Percentiles rank a stretch among this genome's conserved stretches.
Evolutionary conservation across 2,113 vertebrate genomes (phyloP).

Genomic region (Xiphophorus hellerii): DNA sequence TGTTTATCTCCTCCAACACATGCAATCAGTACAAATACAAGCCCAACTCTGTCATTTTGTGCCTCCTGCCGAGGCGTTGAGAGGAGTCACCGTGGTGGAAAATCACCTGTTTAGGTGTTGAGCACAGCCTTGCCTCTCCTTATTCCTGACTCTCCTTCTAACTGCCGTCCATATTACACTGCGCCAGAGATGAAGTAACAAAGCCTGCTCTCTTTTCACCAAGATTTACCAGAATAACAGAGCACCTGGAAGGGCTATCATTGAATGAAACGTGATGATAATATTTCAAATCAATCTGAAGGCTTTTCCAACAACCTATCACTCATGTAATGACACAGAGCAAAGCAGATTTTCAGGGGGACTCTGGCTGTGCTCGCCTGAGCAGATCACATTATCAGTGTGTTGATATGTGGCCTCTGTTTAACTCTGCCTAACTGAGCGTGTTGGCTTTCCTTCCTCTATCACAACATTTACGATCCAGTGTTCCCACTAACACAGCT

Average conservation of each 20-base stretch:
- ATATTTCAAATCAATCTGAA: constrained; percentile 64
- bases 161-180: constrained; percentile 67
- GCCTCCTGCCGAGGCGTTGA: constrained; percentile 73
- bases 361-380: constrained; percentile 45
- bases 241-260: constrained; percentile 64
- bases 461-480: constrained; percentile 12
- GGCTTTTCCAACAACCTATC: constrained; percentile 52
- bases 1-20: constrained; percentile 78
- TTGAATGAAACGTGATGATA: constrained; percentile 65
- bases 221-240: constrained; percentile 67
- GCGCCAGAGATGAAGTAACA: constrained; percentile 46
- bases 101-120: constrained; percentile 83
- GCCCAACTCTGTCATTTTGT: constrained; percentile 74
- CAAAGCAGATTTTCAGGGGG: constrained; percentile 45
- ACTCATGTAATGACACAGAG: constrained; percentile 57
- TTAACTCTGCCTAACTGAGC: constrained; percentile 54
- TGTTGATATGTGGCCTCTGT: constrained; percentile 61
- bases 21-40: constrained; percentile 78
- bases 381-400: constrained; percentile 58
- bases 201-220: constrained; percentile 49
- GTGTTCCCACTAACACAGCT: constrained; percentile 19
- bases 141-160: constrained; percentile 53
- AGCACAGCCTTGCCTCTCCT: constrained; percentile 69
- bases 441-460: constrained; percentile 38
- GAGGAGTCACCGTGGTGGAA: constrained; percentile 78